These are phyloP conservation scores for Daptonema setosum DNA, from an alignment of 2,888 invertebrate species.

Conservation along the genomic window DNA sequence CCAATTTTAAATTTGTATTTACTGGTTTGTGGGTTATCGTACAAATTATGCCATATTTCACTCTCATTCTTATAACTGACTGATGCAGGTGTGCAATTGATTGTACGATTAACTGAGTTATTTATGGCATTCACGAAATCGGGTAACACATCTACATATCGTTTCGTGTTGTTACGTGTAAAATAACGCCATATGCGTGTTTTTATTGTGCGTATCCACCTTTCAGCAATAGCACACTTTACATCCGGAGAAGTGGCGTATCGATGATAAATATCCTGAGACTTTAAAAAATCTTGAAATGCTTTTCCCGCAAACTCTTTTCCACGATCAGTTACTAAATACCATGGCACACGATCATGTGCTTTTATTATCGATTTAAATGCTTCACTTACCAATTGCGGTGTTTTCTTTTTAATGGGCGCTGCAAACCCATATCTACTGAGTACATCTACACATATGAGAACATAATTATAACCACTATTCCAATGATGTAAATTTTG, in stretches of 20 bases:
- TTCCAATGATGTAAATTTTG: too few species aligned
- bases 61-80: background rate
- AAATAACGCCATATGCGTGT: background rate
- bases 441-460: too few species aligned
- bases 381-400: too few species aligned
- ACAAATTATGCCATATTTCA: background rate
- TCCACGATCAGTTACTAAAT: too few species aligned
- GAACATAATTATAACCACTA: too few species aligned
- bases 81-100: background rate
- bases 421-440: too few species aligned
- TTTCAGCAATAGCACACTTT: background rate
- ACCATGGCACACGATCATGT: too few species aligned
- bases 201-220: background rate
- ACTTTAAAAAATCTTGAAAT: background rate
- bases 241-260: background rate
- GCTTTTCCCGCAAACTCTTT: background rate
- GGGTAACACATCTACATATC: background rate
- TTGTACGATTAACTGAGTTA: background rate
- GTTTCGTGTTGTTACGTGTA: background rate
- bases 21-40: background rate
- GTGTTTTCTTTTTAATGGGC: too few species aligned
- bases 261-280: background rate
- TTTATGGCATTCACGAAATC: background rate
- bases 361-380: too few species aligned
- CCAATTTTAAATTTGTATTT: background rate